Evolutionary conservation across 2,797 vertebrate species (phyloP), one percentile per base, ranked within the genome.

Genomic region (Microctenopoma lineatum): DNA sequence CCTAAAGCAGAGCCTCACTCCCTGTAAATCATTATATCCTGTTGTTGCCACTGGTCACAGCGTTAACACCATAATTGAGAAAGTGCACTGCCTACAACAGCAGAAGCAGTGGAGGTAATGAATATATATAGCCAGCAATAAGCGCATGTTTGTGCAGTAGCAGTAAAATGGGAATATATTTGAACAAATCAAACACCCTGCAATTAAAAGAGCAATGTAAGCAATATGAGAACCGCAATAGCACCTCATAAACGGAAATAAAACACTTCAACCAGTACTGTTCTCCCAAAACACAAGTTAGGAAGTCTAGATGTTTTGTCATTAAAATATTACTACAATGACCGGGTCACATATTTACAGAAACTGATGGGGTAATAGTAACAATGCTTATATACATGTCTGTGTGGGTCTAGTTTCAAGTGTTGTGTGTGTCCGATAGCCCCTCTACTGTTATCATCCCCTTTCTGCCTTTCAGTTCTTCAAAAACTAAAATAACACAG

Each of bases 21-120:
- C 52, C 34, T 26, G 73, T 83, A 64, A 76, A 69, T 75, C 50
- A 64, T 83, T 77, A 75, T 0, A 46, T 39, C 29, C 41, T 5
- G 59, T 32, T 29, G 32, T 32, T 16, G 42, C 29, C 34, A 38
- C 6, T 4, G 21, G 50, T 65, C n/a, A n/a, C n/a, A 11, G 21
- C 12, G 11, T 11, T 46, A 47, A 34, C 55, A 21, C 26, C n/a
- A 18, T 42, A 14, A 46, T 25, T 14, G 15, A 70, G 11, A 44
- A 6, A 51, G 59, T 44, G 60, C 56, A 32, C 29, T 26, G 41
- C 41, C 16, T 4, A 12, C 7, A 1, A 3, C 38, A 52, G 48
- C 72, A 64, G 26, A 46, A 42, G 8, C 4, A 51, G 1, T 0
- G 42, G 42, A 66, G 4, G n/a, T 9, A 2, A 32, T n/a, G 42